Base-by-base conservation (phyloP, 2,888 invertebrate genomes). In the Phyllotreta cruciferae region DNA sequence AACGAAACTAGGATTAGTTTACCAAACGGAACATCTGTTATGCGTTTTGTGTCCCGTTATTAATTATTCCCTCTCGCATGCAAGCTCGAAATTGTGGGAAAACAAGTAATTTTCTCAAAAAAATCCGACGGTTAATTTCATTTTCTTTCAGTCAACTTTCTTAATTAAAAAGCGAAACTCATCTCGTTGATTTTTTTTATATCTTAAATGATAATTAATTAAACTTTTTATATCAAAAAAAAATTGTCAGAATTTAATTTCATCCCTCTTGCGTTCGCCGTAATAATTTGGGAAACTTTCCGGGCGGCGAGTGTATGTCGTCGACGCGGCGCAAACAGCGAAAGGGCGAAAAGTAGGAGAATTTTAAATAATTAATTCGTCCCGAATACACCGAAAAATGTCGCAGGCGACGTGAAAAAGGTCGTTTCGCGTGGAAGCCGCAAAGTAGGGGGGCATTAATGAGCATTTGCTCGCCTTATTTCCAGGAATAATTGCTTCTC, bases 1-100 rank as follows among this genome's bases (percentile, higher is more conserved):
- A 42, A 54, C 37, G 6, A 24, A 34, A 54, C 41, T 5, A 38
- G 54, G 54, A 54, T 54, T 54, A 54, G 42, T 14, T 24, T 24
- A 41, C 7, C 34, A 41, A n/a, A 41, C 10, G 24, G 42, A 42
- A 41, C 54, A 54, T 54, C 54, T 54, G 54, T 54, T 54, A 42
- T 52, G 11, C 38, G 52, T 24, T 24, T 24, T 24, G 24, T 24
- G 24, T 3, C 24, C 24, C 2, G 1, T 24, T 3, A 24, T 24
- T 24, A 24, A 24, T 24, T 24, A 24, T 24, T 24, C 24, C 24
- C 4, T 24, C 24, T 24, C 24, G 24, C 24, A 4, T 24, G 4
- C 4, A 24, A 1, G 24, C 24, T 24, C 4, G 24, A 24, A 24
- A 24, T 24, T 24, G 24, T 24, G 24, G 24, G 24, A 24, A 24